Percentiles rank a stretch among this genome's conserved stretches.
Evolutionary conservation across 2,113 vertebrate genomes (phyloP).

Genomic region (Ictalurus punctatus): DNA sequence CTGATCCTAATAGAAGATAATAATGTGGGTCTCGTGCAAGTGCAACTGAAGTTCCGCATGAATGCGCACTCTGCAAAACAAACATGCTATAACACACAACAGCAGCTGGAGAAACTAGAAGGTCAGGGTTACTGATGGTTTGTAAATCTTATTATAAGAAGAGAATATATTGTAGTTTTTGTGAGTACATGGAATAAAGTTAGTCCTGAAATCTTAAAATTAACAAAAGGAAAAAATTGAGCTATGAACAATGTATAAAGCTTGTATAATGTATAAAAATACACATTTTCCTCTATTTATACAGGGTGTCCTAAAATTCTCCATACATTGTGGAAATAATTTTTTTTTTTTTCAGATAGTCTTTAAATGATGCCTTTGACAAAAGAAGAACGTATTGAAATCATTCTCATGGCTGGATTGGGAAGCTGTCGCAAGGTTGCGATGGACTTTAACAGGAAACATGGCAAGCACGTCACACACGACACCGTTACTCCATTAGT

Average conservation of each 20-base stretch:
- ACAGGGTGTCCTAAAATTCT: no score
- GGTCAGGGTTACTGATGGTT: not conserved
- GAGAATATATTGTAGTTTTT: not conserved
- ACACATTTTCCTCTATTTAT: not conserved
- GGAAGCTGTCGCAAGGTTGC: no score
- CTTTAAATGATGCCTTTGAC: no score
- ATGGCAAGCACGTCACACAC: no score
- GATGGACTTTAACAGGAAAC: no score
- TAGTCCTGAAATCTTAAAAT: not conserved
- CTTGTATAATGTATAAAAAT: no score
- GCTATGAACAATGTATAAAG: not conserved
- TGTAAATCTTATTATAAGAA: not conserved
- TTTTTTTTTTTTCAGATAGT: no score
- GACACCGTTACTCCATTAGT: no score
- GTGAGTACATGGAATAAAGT: not conserved
- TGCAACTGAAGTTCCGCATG: slow-evolving; percentile 25
- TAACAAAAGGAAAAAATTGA: not conserved
- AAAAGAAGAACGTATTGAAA: no score
- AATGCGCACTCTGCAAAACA: not conserved
- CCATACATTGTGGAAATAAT: no score
- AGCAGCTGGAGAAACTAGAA: not conserved
- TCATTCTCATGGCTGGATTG: no score
- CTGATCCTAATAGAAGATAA: slow-evolving; percentile 33
- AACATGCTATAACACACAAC: not conserved
- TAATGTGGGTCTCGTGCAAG: not conserved